Percentiles rank a stretch among this genome's conserved stretches.
Conservation (phyloP, 2,113 vertebrate species). For the Pseudorasbora parva region DNA sequence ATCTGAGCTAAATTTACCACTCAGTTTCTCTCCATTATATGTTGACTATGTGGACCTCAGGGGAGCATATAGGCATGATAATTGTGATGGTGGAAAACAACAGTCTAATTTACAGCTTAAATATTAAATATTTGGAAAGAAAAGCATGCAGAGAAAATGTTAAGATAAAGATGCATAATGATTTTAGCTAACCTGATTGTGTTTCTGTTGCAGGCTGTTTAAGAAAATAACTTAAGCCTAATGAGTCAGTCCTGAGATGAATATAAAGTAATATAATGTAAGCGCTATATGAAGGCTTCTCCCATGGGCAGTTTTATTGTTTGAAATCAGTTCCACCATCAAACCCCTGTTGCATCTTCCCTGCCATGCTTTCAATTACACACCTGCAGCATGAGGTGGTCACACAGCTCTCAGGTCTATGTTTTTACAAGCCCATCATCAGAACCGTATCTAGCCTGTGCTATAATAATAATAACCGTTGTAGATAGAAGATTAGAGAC, state of each 20-base stretch:
- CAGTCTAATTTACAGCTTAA: background rate
- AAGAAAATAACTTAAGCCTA: background rate
- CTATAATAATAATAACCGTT: background rate
- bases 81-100: background rate
- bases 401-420: background rate
- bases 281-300: background rate
- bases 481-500: background rate
- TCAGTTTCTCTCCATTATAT: background rate
- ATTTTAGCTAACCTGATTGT: background rate
- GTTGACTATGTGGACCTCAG: background rate
- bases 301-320: background rate
- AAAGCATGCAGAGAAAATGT: background rate
- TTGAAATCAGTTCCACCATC: background rate
- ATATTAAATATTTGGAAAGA: background rate
- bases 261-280: background rate
- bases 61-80: background rate
- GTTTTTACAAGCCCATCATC: background rate
- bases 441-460: background rate
- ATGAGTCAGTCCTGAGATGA: background rate
- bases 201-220: background rate
- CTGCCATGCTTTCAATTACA: conserved; percentile 16
- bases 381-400: conserved; percentile 9
- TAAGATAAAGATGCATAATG: background rate
- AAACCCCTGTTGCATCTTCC: background rate
- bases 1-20: background rate